These are phyloP conservation scores for Cerastis rubricosa DNA, from an alignment of 2,888 invertebrate genomes.

Conservation along the genomic window DNA sequence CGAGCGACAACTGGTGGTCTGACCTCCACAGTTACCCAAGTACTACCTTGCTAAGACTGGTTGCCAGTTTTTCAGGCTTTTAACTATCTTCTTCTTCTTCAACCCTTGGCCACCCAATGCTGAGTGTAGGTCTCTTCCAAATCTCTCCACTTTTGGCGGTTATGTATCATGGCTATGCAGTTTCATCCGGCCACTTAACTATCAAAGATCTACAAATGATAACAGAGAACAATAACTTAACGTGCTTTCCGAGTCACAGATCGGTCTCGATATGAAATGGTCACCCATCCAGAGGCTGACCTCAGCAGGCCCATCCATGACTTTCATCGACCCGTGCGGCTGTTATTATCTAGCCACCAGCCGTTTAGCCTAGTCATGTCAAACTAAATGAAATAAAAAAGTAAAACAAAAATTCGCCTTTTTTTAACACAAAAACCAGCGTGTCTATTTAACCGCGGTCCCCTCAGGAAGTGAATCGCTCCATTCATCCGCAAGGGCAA, in stretches of 20 bases:
- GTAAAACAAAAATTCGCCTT: too few species aligned
- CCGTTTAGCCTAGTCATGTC: background rate
- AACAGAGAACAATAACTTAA: background rate
- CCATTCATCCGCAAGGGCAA: constrained; percentile 52
- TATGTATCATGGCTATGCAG: too few species aligned
- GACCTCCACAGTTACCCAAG: background rate
- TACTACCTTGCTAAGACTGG: background rate
- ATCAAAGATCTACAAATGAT: background rate
- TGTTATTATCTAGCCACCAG: background rate
- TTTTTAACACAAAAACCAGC: background rate
- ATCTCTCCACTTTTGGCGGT: too few species aligned
- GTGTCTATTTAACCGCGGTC: constrained; percentile 34
- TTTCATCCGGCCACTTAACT: too few species aligned
- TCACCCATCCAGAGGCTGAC: background rate
- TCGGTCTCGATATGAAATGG: background rate
- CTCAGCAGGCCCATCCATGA: too few species aligned
- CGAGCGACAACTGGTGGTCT: too few species aligned
- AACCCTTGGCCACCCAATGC: too few species aligned
- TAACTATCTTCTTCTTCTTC: too few species aligned
- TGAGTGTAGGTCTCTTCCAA: too few species aligned
- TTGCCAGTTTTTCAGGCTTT: background rate
- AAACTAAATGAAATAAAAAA: too few species aligned
- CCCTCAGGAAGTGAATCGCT: constrained; percentile 51
- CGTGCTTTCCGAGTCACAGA: background rate
- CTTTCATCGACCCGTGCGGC: background rate